These are phyloP conservation scores for Auanema freiburgensis DNA, from an alignment of 2,888 invertebrate species.

Conservation along the genomic window DNA sequence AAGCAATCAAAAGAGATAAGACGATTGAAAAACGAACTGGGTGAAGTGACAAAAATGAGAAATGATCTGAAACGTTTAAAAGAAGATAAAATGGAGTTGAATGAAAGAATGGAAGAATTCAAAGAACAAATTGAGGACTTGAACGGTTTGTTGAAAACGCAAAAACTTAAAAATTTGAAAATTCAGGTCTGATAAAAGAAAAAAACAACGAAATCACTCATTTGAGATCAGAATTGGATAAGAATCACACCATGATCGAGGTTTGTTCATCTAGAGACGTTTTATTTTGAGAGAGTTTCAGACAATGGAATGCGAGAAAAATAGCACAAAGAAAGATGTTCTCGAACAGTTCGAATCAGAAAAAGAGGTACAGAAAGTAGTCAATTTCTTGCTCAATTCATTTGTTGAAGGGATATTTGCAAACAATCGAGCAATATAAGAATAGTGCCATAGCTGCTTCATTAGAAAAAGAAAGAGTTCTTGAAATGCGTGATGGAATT, in stretches of 20 bases:
- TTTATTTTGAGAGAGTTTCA: neutral
- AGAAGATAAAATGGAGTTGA: constrained; percentile 27
- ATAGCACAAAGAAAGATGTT: neutral
- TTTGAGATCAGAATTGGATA: neutral
- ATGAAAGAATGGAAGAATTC: constrained; percentile 21
- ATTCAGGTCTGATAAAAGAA: no score
- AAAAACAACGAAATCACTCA: no score
- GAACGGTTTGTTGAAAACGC: no score
- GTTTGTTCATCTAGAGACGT: neutral
- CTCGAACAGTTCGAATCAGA: no score
- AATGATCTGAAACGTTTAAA: constrained; percentile 26
- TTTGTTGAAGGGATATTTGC: neutral
- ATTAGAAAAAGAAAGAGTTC: neutral
- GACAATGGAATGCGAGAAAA: neutral
- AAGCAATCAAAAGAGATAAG: constrained; percentile 53
- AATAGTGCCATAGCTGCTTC: neutral
- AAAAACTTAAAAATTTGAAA: no score
- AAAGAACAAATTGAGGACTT: constrained; percentile 18
- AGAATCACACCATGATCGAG: neutral
- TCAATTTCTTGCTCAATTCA: neutral
- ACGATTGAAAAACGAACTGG: constrained; percentile 41
- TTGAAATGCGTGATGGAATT: no score
- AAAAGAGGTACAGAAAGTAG: neutral
- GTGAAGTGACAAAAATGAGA: constrained; percentile 30
- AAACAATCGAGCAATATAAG: neutral